Conservation (phyloP, 1,140 invertebrate genomes). For the Apis cerana region DNA sequence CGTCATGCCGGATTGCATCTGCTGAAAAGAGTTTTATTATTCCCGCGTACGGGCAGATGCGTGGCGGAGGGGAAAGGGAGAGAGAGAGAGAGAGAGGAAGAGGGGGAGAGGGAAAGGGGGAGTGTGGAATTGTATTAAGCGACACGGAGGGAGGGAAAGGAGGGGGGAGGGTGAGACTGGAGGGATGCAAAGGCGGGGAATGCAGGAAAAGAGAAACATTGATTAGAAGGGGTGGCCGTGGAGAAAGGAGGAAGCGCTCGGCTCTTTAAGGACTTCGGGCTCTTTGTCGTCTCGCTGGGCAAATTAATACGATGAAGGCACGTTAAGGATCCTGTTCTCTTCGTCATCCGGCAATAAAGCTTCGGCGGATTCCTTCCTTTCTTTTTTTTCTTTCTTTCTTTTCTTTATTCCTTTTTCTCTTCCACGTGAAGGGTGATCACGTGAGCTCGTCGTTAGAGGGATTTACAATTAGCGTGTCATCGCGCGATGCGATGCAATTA, state of each 20-base stretch:
- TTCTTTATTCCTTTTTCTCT: background rate
- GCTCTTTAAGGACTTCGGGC: slow-evolving; percentile 61
- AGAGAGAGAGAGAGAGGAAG: slow-evolving; percentile 45
- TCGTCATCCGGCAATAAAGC: background rate
- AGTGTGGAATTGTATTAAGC: slow-evolving; percentile 5
- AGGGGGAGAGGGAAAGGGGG: background rate
- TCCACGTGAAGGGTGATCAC: slow-evolving; percentile 14
- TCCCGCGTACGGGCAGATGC: slow-evolving; percentile 41
- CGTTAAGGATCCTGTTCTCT: slow-evolving; percentile 43
- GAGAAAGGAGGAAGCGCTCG: slow-evolving; percentile 58
- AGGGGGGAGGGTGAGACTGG: background rate
- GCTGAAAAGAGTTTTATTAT: slow-evolving; percentile 75
- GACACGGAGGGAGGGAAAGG: background rate
- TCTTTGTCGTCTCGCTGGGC: slow-evolving; percentile 59
- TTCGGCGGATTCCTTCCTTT: slow-evolving; percentile 6
- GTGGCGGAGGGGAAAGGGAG: slow-evolving; percentile 3
- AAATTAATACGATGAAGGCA: slow-evolving; percentile 66
- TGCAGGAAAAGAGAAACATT: slow-evolving; percentile 58
- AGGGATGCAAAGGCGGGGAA: slow-evolving; percentile 34
- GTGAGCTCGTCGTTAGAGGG: slow-evolving; percentile 49
- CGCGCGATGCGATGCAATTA: slow-evolving; percentile 37
- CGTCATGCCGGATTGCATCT: slow-evolving; percentile 76
- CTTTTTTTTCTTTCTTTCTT: background rate
- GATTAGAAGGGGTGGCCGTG: slow-evolving; percentile 45
- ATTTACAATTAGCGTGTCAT: slow-evolving; percentile 51